These are phyloP conservation scores for Leptopilina myrica DNA, from an alignment of 2,888 invertebrate species.

Conservation along the genomic window DNA sequence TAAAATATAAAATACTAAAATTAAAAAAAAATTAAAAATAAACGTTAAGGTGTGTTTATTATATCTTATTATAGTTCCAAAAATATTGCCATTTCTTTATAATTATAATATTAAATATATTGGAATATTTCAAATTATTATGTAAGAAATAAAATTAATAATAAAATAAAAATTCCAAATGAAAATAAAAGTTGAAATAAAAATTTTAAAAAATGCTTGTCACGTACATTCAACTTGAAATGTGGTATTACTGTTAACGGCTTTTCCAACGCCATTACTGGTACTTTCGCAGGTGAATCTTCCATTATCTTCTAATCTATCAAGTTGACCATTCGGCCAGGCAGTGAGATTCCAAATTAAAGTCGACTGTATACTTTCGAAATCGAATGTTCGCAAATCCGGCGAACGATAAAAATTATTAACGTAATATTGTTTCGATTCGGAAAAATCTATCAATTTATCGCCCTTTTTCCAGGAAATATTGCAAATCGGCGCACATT, in stretches of 20 bases:
- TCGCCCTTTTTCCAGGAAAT: slow-evolving; percentile 92
- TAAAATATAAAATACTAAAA: neutral
- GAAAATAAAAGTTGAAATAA: neutral
- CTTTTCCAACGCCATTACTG: slow-evolving; percentile 86
- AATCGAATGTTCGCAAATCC: slow-evolving; percentile 89
- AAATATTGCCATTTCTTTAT: too few relatives aligned
- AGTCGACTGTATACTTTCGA: slow-evolving; percentile 92
- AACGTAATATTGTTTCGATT: slow-evolving; percentile 82
- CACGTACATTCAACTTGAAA: slow-evolving; percentile 94
- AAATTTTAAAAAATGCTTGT: neutral
- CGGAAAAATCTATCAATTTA: slow-evolving; percentile 80
- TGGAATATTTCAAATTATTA: too few relatives aligned
- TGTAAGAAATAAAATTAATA: too few relatives aligned
- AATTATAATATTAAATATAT: too few relatives aligned
- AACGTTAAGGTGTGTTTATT: too few relatives aligned
- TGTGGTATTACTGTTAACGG: slow-evolving; percentile 89
- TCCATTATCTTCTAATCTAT: slow-evolving; percentile 84
- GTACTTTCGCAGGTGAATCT: slow-evolving; percentile 91
- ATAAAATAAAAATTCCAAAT: too few relatives aligned
- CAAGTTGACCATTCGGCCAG: slow-evolving; percentile 88
- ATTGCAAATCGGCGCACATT: slow-evolving; percentile 91
- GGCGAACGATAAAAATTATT: slow-evolving; percentile 83
- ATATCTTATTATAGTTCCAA: too few relatives aligned
- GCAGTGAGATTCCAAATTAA: slow-evolving; percentile 92
- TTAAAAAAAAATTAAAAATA: neutral